Evolutionary conservation across 2,888 invertebrate species (phyloP).

Genomic region (Stratiomys singularior): DNA sequence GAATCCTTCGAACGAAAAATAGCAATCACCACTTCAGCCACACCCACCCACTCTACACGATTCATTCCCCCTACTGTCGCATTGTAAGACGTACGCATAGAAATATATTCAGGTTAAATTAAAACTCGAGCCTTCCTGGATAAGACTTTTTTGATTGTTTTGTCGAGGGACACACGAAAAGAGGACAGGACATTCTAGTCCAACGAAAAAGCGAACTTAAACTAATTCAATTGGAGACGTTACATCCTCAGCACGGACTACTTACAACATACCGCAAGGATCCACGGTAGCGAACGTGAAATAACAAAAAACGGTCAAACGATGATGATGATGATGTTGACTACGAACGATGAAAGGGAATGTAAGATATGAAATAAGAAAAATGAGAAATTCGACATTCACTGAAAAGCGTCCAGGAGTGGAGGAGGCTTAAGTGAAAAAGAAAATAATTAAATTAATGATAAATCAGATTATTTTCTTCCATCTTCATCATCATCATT

Average conservation of each 20-base stretch:
- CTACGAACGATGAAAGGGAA: not conserved
- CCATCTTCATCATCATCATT: not conserved
- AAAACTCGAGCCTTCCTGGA: not conserved
- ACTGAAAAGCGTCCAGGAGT: not conserved
- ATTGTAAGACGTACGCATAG: not conserved
- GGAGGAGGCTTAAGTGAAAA: not conserved
- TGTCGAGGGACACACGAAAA: not conserved
- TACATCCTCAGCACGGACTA: not conserved
- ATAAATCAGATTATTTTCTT: constrained; percentile 22
- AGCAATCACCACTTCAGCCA: too few species aligned
- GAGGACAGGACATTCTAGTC: not conserved
- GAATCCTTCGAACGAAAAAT: not conserved
- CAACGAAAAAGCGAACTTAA: constrained; percentile 14
- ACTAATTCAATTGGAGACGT: constrained; percentile 22
- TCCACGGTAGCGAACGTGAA: not conserved
- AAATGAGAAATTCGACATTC: constrained; percentile 1
- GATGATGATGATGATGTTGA: not conserved
- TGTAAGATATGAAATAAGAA: not conserved
- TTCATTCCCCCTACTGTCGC: not conserved
- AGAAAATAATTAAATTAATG: constrained; percentile 20
- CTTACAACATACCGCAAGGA: not conserved
- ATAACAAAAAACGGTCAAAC: constrained; percentile 11
- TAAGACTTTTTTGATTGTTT: constrained; percentile 22
- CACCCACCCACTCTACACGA: not conserved
- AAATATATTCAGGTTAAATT: constrained; percentile 16